These are phyloP conservation scores for Formica selysi DNA, from an alignment of 1,140 invertebrate species.

Conservation along the genomic window DNA sequence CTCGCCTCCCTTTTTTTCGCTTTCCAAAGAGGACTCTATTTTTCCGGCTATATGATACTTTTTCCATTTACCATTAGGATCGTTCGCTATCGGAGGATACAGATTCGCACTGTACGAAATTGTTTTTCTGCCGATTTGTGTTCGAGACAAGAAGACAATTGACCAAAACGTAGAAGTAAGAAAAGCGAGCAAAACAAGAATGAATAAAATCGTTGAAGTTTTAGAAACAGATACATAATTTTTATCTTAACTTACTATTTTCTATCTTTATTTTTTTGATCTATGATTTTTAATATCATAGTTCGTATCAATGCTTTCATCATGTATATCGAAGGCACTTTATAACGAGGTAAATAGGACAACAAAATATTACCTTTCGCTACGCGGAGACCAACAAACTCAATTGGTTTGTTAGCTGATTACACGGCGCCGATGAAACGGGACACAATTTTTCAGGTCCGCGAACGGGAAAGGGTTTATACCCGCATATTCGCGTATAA, in stretches of 20 bases:
- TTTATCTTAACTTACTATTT: background rate
- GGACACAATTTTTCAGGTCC: slow-evolving; percentile 47
- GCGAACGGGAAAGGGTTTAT: slow-evolving; percentile 43
- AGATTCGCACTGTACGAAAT: background rate
- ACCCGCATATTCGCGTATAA: slow-evolving; percentile 44
- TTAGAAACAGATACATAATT: background rate
- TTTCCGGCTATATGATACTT: slow-evolving; percentile 26
- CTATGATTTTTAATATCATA: background rate
- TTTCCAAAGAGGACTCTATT: slow-evolving; percentile 34
- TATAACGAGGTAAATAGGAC: slow-evolving; percentile 15
- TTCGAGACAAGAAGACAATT: background rate
- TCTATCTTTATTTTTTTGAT: background rate
- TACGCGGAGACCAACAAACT: slow-evolving; percentile 11
- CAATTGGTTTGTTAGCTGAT: slow-evolving; percentile 59
- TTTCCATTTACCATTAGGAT: slow-evolving; percentile 21
- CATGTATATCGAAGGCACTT: background rate
- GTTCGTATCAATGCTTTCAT: background rate
- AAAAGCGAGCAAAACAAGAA: slow-evolving; percentile 1
- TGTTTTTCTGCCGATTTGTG: background rate
- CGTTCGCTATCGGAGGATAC: background rate
- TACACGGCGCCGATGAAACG: slow-evolving; percentile 34
- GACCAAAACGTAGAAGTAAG: background rate
- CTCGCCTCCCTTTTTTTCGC: slow-evolving; percentile 1
- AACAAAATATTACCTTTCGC: slow-evolving; percentile 43
- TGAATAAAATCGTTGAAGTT: background rate